A percentile compares a stretch with the other conserved stretches of the same genome.
These are phyloP conservation scores for Xylocampa areola DNA, from an alignment of 2,888 invertebrate species.

Conservation along the genomic window DNA sequence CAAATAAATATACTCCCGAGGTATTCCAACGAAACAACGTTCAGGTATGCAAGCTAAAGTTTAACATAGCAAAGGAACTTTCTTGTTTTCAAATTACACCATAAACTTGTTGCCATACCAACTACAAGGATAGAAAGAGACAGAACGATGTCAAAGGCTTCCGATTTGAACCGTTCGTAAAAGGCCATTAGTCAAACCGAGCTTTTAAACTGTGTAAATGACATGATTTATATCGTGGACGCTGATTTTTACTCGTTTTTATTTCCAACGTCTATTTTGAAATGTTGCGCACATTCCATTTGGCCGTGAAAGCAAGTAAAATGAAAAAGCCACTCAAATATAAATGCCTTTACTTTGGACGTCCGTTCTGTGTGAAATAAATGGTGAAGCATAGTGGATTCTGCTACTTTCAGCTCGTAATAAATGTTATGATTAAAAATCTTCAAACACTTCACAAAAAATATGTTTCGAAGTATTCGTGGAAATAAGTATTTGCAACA, in stretches of 20 bases:
- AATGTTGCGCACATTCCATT: constrained; percentile 75
- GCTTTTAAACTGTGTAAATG: constrained; percentile 79
- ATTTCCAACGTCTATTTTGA: constrained; percentile 70
- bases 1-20: constrained; percentile 7
- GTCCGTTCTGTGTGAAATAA: constrained; percentile 50
- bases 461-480: not conserved
- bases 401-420: constrained; percentile 5
- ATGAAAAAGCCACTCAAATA: constrained; percentile 72
- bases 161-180: constrained; percentile 62
- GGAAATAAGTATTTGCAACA: no score
- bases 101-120: constrained; percentile 31
- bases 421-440: constrained; percentile 13
- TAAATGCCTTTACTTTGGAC: constrained; percentile 58
- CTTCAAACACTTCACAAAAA: constrained; percentile 12
- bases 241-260: constrained; percentile 73
- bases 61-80: constrained; percentile 20
- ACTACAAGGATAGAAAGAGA: constrained; percentile 56
- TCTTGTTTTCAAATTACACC: constrained; percentile 26
- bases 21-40: constrained; percentile 15
- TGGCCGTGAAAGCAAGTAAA: constrained; percentile 69
- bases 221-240: constrained; percentile 75
- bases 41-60: constrained; percentile 24
- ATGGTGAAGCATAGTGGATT: constrained; percentile 14
- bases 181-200: constrained; percentile 76
- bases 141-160: constrained; percentile 64